A percentile compares a stretch with the other conserved stretches of the same genome.
Conservation (phyloP, 2,113 vertebrate genomes). For the Ictalurus punctatus region DNA sequence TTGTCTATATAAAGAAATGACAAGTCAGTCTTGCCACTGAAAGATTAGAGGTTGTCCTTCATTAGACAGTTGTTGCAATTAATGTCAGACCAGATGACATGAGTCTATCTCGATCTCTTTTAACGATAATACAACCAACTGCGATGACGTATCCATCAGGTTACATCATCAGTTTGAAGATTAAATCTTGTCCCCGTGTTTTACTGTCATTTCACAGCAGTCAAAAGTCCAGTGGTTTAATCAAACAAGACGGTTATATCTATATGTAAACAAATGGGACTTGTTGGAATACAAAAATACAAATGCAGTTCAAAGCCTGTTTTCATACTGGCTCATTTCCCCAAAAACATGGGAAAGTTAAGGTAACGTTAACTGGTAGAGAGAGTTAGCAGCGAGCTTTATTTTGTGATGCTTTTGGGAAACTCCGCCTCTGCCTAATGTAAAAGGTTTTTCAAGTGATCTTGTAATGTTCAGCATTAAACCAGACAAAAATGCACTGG, state of each 20-base stretch:
- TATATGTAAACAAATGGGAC: not conserved
- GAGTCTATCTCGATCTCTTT: not conserved
- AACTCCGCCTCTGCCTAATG: not conserved
- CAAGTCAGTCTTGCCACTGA: constrained; percentile 6
- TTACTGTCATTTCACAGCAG: not conserved
- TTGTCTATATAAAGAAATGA: constrained; percentile 38
- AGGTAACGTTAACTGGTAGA: not conserved
- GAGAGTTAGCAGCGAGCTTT: not conserved
- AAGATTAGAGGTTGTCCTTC: constrained; percentile 7
- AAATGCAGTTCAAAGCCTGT: not conserved
- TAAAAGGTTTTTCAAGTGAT: not conserved
- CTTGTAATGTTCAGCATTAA: not conserved
- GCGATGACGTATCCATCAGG: not conserved
- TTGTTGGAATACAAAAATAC: not conserved
- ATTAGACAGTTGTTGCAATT: constrained; percentile 25
- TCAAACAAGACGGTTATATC: not conserved
- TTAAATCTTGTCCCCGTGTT: not conserved
- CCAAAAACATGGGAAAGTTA: not conserved
- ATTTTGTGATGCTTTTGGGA: not conserved
- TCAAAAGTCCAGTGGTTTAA: not conserved
- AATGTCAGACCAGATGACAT: not conserved
- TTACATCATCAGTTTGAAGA: not conserved
- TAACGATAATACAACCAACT: not conserved
- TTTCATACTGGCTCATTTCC: not conserved
- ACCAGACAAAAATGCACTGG: not conserved